Base-by-base conservation (phyloP, 2,888 invertebrate species). In the Acrocyrtus sp. region DNA sequence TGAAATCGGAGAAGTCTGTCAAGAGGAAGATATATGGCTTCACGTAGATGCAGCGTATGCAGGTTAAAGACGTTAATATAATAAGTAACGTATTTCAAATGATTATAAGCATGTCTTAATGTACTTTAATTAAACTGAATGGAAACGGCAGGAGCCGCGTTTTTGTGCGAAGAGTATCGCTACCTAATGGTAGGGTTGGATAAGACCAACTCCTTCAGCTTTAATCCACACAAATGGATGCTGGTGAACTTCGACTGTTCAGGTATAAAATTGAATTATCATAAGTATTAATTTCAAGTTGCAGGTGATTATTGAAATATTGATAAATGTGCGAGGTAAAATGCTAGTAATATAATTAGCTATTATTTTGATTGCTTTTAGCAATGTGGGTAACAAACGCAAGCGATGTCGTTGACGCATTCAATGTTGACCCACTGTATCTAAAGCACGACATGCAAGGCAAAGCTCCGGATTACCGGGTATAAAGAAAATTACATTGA, bases 221-320 rank as follows among this genome's bases (percentile, higher is more conserved):
- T 98, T 83, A 99, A 99, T 84, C 98, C 99, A 0, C 98, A 98
- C 85, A 99, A 99, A 85, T 99, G 98, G 98, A 87, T 99, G 89
- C 85, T 98, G 80, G 95, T 98, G n/a, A 98, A 96, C 85, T 99
- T 98, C 82, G 99, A 99, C 85, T 99, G 98, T 84, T 98, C 98
- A 12, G 92, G 98, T 0, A 92, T 99, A 93, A 99, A n/a, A n/a
- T n/a, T 24, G 8, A 22, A 29, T 98, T 98, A 84, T 60, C 22
- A 26, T 21, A 6, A 34, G 12, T 17, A n/a, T 3, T 50, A 10
- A 4, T 19, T 5, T 43, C 39, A 19, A 57, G 24, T n/a, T n/a
- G n/a, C n/a, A n/a, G n/a, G n/a, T n/a, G n/a, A n/a, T n/a, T n/a
- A n/a, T n/a, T n/a, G n/a, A n/a, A n/a, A n/a, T n/a, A n/a, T n/a